Evolutionary conservation across 1,140 invertebrate genomes (phyloP).

Genomic region (Nasonia vitripennis): DNA sequence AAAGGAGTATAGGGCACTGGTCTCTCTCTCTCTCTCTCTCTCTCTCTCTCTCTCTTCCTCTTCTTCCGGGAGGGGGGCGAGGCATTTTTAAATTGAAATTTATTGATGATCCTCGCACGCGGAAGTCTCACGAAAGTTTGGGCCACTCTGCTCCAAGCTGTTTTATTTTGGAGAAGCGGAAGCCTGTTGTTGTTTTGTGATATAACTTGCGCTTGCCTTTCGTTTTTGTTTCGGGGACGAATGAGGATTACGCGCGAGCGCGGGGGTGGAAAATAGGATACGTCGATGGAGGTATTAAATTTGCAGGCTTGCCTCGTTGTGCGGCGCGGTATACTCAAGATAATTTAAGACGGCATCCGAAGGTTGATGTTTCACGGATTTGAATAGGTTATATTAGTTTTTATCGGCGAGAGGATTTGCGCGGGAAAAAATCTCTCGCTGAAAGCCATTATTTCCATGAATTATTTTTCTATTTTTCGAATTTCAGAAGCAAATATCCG

Average conservation of each 20-base stretch:
- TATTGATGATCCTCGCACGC: constrained; percentile 39
- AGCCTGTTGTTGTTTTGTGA: not conserved
- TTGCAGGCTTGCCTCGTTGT: not conserved
- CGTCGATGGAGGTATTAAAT: not conserved
- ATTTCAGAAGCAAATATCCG: too few relatives aligned
- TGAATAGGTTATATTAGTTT: not conserved
- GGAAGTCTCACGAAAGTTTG: constrained; percentile 2
- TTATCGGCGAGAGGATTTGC: too few relatives aligned
- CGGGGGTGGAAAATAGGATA: too few relatives aligned
- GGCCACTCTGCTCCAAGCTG: not conserved
- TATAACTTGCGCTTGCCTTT: not conserved
- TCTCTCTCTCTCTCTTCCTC: not conserved
- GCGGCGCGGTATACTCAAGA: not conserved
- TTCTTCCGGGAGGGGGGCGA: not conserved
- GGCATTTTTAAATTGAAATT: constrained; percentile 51
- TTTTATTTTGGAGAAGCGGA: not conserved
- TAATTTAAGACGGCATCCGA: not conserved
- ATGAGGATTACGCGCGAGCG: not conserved
- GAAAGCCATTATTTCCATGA: too few relatives aligned
- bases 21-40: not conserved
- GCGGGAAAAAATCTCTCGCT: too few relatives aligned
- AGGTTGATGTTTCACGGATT: not conserved
- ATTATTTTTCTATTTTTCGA: too few relatives aligned
- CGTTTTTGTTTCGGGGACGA: not conserved
- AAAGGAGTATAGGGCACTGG: constrained; percentile 25